Evolutionary conservation across 2,113 vertebrate species (phyloP), one percentile per base, ranked within the genome.

Genomic region (Nothobranchius kuhntae): DNA sequence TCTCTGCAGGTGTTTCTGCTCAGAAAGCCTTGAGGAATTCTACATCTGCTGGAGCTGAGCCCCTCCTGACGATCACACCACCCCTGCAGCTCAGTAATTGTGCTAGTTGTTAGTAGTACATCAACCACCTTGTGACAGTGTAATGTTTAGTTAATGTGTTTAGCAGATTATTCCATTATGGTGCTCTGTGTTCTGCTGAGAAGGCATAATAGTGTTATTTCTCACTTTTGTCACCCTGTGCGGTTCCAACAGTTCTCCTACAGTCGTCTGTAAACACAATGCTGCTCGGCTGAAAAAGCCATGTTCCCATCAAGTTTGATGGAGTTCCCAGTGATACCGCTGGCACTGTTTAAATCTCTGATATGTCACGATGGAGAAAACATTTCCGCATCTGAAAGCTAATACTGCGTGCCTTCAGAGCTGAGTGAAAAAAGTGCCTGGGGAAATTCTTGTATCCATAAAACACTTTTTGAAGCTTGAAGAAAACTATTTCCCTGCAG

Each of bases 91-190:
- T 74, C 69, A 75, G 69, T 77, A 78, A 78, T 57, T 80, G 78
- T 71, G 65, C 65, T 57, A 54, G 64, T 68, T 81, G 75, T 86
- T 80, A 86, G 79, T 87, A 83, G 77, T 44, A 67, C 58, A 87
- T 87, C 86, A 79, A 58, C 80, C 85, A 80, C 79, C 77, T 77
- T 75, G 55, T 84, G 81, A 86, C 85, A 75, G 60, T 77, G 14
- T 79, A 87, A 91, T 88, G 81, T 86, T 85, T 61, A 81, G 79
- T 82, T 86, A 86, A 90, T 89, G 86, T 72, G 79, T 86, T 84
- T 78, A 83, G 77, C 42, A 75, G 81, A 84, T 89, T 86, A 88
- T 88, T 84, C 83, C 81, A 88, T 89, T 86, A 83, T 1, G 47
- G 66, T n/a, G 2, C 40, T 66, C 72, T 85, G 71, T 87, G 78